Evolutionary conservation across 2,113 vertebrate species (phyloP).

Genomic region (Patagioenas fasciata): DNA sequence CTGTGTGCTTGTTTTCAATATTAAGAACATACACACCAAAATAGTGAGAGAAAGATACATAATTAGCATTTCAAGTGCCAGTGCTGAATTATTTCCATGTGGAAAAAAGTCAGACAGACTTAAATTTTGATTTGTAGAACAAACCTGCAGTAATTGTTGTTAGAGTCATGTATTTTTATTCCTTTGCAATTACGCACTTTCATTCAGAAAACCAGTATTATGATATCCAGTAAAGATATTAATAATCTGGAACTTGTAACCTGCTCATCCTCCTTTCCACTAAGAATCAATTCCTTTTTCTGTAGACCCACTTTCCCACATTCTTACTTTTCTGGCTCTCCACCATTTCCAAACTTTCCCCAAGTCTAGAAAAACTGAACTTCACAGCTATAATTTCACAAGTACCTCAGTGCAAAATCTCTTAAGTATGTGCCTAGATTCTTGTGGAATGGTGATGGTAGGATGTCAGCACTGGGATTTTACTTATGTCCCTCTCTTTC

Average conservation of each 20-base stretch:
- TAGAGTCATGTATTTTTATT: neutral
- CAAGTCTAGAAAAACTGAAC: neutral
- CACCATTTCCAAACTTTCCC: neutral
- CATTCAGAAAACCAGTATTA: neutral
- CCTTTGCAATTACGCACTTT: neutral
- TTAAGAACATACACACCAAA: neutral
- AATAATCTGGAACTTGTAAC: neutral
- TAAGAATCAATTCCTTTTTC: neutral
- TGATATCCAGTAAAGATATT: neutral
- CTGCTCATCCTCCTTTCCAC: neutral
- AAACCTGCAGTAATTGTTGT: neutral
- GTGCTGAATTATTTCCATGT: slow-evolving; percentile 4
- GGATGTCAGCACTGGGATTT: neutral
- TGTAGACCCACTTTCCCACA: neutral
- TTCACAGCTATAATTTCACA: neutral
- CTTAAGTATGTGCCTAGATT: neutral
- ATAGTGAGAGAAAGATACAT: neutral
- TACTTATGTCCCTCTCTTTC: neutral
- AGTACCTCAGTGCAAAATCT: neutral
- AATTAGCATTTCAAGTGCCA: slow-evolving; percentile 26
- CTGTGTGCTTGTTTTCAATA: neutral
- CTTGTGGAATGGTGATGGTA: neutral
- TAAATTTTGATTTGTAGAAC: slow-evolving; percentile 3
- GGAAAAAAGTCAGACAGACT: slow-evolving; percentile 24
- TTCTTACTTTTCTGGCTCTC: neutral